Evolutionary conservation across 1,140 invertebrate species (phyloP).

Genomic region (Calosoma granatense): DNA sequence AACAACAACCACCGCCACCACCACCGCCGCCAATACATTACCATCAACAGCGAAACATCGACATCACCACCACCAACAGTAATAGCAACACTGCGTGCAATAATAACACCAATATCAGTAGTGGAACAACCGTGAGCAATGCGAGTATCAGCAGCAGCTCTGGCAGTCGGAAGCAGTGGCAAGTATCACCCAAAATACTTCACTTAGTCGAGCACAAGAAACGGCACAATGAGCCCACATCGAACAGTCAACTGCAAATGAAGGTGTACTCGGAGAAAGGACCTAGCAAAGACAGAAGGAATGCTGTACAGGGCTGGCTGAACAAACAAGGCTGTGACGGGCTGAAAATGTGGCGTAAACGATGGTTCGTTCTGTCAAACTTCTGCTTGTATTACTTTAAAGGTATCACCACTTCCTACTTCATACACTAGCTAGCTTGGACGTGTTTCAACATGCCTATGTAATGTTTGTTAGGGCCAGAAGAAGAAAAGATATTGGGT

Average conservation of each 20-base stretch:
- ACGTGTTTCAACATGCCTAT: constrained; percentile 12
- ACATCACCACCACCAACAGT: constrained; percentile 25
- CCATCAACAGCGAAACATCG: constrained; percentile 19
- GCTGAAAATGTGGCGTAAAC: constrained; percentile 86
- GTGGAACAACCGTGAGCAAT: constrained; percentile 13
- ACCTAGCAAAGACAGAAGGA: constrained; percentile 66
- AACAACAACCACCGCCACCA: constrained; percentile 10
- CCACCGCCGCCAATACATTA: too few species aligned
- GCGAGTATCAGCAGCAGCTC: constrained; percentile 11
- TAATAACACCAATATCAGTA: constrained; percentile 21
- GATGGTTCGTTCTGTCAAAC: constrained; percentile 90
- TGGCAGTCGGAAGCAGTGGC: constrained; percentile 10
- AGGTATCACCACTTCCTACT: constrained; percentile 44
- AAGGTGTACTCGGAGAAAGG: constrained; percentile 69
- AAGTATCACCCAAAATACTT: constrained; percentile 10
- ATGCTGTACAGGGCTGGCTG: constrained; percentile 74
- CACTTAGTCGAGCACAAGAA: constrained; percentile 13
- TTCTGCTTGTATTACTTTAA: constrained; percentile 94
- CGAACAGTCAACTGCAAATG: constrained; percentile 44
- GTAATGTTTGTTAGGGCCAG: constrained; percentile 52
- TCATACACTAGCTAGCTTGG: not conserved
- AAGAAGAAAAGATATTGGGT: constrained; percentile 80
- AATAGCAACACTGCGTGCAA: constrained; percentile 23
- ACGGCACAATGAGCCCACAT: constrained; percentile 36
- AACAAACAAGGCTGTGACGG: constrained; percentile 87